Percentiles rank a stretch among this genome's conserved stretches.
These are phyloP conservation scores for Pseudococcus jackbeardsleyi DNA, from an alignment of 2,888 invertebrate species.

Conservation along the genomic window DNA sequence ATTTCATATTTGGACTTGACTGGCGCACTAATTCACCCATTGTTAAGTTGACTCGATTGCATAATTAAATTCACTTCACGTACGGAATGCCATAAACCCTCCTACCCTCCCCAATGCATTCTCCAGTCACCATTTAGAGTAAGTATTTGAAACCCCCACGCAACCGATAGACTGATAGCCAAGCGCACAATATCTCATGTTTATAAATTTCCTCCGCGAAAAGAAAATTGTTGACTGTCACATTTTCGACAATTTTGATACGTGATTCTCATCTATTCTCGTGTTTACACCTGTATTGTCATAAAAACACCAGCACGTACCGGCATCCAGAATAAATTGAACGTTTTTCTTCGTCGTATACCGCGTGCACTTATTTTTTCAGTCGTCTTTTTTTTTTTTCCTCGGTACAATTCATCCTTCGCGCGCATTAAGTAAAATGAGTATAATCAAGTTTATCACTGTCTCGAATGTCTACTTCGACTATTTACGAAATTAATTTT, in stretches of 20 bases:
- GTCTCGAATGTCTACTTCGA: background rate
- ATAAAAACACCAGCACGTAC: slow-evolving; percentile 49
- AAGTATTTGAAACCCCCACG: slow-evolving; percentile 13
- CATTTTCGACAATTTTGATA: slow-evolving; percentile 52
- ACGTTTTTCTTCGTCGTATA: slow-evolving; percentile 3
- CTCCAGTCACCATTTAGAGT: background rate
- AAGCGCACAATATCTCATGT: slow-evolving; percentile 38
- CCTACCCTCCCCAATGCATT: background rate
- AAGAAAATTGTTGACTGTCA: slow-evolving; percentile 45
- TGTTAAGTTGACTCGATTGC: slow-evolving; percentile 28
- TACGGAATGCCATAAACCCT: slow-evolving; percentile 35
- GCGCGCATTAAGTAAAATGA: background rate
- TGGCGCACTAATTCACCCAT: slow-evolving; percentile 49
- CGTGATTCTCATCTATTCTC: slow-evolving; percentile 46
- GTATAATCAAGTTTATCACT: slow-evolving; percentile 27
- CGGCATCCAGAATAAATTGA: slow-evolving; percentile 36
- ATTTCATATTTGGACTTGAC: slow-evolving; percentile 41
- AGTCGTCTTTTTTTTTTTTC: slow-evolving; percentile 12
- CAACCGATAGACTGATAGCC: slow-evolving; percentile 3
- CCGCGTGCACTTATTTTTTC: background rate
- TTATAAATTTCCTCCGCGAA: slow-evolving; percentile 51
- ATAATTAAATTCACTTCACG: slow-evolving; percentile 51
- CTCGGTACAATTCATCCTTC: background rate
- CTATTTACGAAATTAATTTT: slow-evolving; percentile 4
- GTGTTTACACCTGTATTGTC: slow-evolving; percentile 48